Evolutionary conservation across 1,140 invertebrate species (phyloP), one percentile per base, ranked within the genome.

Genomic region (Drosophila cardini): DNA sequence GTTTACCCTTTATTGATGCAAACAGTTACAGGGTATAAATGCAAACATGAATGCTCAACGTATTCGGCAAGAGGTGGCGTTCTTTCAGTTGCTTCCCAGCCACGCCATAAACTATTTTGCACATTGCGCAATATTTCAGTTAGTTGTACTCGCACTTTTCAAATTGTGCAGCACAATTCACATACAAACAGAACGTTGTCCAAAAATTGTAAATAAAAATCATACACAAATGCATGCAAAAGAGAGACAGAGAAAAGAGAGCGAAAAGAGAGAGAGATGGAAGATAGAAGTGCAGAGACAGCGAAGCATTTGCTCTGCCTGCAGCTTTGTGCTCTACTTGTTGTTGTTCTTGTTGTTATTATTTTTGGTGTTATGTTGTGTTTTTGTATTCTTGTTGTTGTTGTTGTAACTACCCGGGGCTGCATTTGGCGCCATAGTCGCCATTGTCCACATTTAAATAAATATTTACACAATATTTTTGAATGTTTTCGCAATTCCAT

Each of bases 391-490:
- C 11, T 21, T 42, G 15, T 53, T 50, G 58, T 53, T 58, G 10
- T 9, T 60, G 45, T 45, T 67, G 38, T 38, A 55, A 32, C 2
- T 68, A 48, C 21, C 61, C 34, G 43, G 16, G 70, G 78, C 67
- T 69, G 45, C 64, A 55, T 62, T 60, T 62, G 72, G 40, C 42
- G 70, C 52, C 36, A n/a, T 13, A 56, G 40, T 61, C 79, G 53
- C 67, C 77, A 84, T 78, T 87, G 76, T 89, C 70, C 76, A 78
- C 65, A 83, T 80, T 84, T 78, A 89, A 89, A 84, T 83, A 84
- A 87, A 84, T 89, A 84, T 89, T 89, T 87, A 64, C 80, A 89
- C 60, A 84, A 79, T 60, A 80, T 89, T 87, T 84, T 87, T 84
- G 83, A 83, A 87, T 87, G 72, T 78, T 80, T 83, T 80, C 65